These are phyloP conservation scores for Ceyx cyanopectus DNA, from an alignment of 2,113 vertebrate genomes.

Conservation along the genomic window DNA sequence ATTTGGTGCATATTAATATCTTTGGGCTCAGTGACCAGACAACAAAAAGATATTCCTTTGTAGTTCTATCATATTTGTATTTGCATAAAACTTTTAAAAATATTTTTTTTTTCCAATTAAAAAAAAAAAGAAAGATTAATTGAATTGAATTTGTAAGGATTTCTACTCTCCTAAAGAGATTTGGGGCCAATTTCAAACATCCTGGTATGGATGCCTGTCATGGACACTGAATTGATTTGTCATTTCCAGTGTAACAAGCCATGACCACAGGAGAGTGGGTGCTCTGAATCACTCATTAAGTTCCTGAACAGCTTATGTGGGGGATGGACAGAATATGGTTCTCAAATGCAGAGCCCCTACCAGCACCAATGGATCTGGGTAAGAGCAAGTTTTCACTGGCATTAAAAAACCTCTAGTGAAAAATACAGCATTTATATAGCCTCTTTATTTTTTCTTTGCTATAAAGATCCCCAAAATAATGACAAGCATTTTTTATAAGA, in stretches of 20 bases:
- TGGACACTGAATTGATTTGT: not conserved
- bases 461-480: not conserved
- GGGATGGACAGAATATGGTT: not conserved
- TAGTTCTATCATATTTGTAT: not conserved
- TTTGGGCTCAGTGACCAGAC: not conserved
- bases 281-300: not conserved
- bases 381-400: not conserved
- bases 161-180: not conserved
- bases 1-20: not conserved
- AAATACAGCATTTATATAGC: not conserved
- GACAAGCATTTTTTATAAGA: conserved; percentile 21
- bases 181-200: not conserved
- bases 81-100: not conserved
- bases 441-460: conserved; percentile 2
- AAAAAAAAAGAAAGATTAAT: too few species aligned
- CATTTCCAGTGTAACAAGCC: not conserved
- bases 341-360: not conserved
- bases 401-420: not conserved
- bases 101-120: too few species aligned
- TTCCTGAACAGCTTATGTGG: not conserved
- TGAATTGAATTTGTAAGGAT: not conserved
- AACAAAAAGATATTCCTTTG: not conserved
- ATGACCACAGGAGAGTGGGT: not conserved
- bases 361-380: not conserved
- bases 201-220: not conserved